Base-by-base conservation (phyloP, 1,140 invertebrate genomes). In the Eupristina koningsbergeri region DNA sequence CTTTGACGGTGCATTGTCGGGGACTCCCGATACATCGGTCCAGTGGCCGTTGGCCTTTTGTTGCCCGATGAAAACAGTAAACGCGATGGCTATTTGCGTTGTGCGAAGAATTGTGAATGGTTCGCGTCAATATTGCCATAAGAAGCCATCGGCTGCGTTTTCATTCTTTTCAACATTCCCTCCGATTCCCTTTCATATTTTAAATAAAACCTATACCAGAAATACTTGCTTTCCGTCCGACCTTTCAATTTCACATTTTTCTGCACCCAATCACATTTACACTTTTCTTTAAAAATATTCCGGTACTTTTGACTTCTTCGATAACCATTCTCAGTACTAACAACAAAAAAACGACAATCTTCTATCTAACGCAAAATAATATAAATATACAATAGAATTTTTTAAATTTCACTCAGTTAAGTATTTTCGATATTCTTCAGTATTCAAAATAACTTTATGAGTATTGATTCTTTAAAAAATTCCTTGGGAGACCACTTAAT, bases 91-190 rank as follows among this genome's bases (percentile, higher is more conserved):
- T 82, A 26, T 82, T 82, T 82, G 80, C n/a, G n/a, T 50, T 0
- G 31, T 74, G 3, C 41, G 34, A 81, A 76, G 80, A 82, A 82
- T 67, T 82, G 41, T 82, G 41, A 41, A 82, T 82, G 31, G 22
- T 41, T 29, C 67, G 13, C 34, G 67, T 74, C 80, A 81, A 81
- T 81, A 81, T 80, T 80, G 22, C 79, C 31, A 41, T 71, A 80
- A 80, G 79, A 80, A 80, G 50, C 45, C 61, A 31, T 31, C 26
- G 39, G 15, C 6, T 36, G 9, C 29, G 29, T 76, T 79, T 79
- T 34, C 2, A 50, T 69, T 67, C 17, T 26, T 34, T 45, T 45
- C 6, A 41, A 71, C 2, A 58, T 58, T 22, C 1, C 22, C 3
- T 13, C 9, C 13, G 53, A 58, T 58, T 26, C 53, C 22, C 3